Percentiles rank a stretch among this genome's conserved stretches.
Evolutionary conservation across 1,140 invertebrate species (phyloP).

Genomic region (Mylabris phalerata): DNA sequence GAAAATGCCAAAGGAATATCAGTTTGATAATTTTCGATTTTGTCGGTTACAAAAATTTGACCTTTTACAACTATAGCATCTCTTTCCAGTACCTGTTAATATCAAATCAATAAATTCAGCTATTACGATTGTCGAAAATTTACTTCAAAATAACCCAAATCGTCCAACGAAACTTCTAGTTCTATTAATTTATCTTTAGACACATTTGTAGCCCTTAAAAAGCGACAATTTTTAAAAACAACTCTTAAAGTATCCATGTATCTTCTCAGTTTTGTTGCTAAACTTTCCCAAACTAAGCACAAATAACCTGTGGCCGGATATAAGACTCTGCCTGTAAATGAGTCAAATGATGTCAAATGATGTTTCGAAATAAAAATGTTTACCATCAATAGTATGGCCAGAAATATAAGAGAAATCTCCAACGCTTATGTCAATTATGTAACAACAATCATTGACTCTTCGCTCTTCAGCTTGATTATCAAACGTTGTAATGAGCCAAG

Average conservation of each 20-base stretch:
- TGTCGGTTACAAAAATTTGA: too few relatives aligned
- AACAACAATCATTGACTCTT: not conserved
- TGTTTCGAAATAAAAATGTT: too few relatives aligned
- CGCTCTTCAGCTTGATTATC: too few relatives aligned
- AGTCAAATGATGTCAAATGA: too few relatives aligned
- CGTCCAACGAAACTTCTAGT: slow-evolving; percentile 77
- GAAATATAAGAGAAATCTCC: slow-evolving; percentile 64
- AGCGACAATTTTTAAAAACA: slow-evolving; percentile 57
- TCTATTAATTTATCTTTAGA: slow-evolving; percentile 56
- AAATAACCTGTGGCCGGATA: slow-evolving; percentile 87
- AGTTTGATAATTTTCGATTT: too few relatives aligned
- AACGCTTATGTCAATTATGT: slow-evolving; percentile 40
- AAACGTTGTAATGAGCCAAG: slow-evolving; percentile 31
- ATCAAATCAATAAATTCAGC: too few relatives aligned
- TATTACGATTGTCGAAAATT: not conserved
- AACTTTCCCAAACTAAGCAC: slow-evolving; percentile 77
- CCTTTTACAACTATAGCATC: too few relatives aligned
- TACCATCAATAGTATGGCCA: slow-evolving; percentile 78
- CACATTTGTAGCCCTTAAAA: slow-evolving; percentile 69
- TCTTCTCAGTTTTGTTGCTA: slow-evolving; percentile 70
- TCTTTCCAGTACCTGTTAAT: too few relatives aligned
- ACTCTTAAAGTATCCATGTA: slow-evolving; percentile 63
- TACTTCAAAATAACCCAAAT: slow-evolving; percentile 71
- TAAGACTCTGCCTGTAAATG: slow-evolving; percentile 53
- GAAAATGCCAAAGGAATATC: too few relatives aligned